Conservation (phyloP, 1,140 invertebrate genomes). For the Argopecten irradians region DNA sequence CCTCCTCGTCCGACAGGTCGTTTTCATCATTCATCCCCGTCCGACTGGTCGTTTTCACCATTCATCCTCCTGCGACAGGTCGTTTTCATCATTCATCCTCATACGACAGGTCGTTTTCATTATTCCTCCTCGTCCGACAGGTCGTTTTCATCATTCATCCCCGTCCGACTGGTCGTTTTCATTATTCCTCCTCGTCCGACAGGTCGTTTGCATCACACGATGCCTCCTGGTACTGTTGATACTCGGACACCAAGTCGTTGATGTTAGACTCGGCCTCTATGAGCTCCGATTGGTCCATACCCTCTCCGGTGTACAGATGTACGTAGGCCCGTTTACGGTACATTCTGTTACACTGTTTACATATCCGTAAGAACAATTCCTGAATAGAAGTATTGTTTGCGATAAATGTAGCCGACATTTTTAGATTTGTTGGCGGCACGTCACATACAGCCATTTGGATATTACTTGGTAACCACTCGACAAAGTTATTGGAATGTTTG, state of each 20-base stretch:
- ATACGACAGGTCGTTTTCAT: too few relatives aligned
- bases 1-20: too few relatives aligned
- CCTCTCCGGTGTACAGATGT: not conserved
- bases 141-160: too few relatives aligned
- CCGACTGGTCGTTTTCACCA: too few relatives aligned
- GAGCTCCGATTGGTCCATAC: conserved; percentile 67
- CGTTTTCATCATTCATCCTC: too few relatives aligned
- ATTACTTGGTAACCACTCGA: conserved; percentile 95
- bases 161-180: too few relatives aligned
- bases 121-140: too few relatives aligned
- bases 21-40: too few relatives aligned
- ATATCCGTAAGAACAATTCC: conserved; percentile 85
- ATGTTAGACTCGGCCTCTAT: conserved; percentile 85
- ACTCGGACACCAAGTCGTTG: conserved; percentile 91
- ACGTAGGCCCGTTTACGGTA: conserved; percentile 84
- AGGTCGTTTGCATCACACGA: not conserved
- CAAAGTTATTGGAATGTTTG: conserved; percentile 84
- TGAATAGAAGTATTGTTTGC: conserved; percentile 84
- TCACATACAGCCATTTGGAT: not conserved
- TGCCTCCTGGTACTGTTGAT: conserved; percentile 89
- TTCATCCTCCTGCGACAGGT: too few relatives aligned
- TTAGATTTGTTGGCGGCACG: conserved; percentile 76
- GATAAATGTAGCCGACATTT: conserved; percentile 75
- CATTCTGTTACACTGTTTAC: conserved; percentile 86
- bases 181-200: not conserved